Percentiles rank a stretch among this genome's conserved stretches.
Conservation (phyloP, 2,113 vertebrate species). For the Ciconia stormi region DNA sequence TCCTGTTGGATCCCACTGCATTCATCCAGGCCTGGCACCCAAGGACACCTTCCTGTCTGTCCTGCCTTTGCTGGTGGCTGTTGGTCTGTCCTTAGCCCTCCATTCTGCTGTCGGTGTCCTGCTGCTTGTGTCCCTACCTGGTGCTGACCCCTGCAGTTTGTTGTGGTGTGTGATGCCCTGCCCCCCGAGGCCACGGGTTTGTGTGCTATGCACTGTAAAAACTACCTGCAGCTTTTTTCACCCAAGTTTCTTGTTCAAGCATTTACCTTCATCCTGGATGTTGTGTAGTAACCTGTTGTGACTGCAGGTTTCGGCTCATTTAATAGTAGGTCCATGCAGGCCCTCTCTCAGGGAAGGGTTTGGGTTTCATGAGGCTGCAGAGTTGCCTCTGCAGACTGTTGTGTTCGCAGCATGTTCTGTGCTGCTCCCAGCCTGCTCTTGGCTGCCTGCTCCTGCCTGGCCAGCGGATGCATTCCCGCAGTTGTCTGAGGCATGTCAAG, state of each 20-base stretch:
- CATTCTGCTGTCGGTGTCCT: not conserved
- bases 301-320: not conserved
- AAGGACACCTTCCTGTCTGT: not conserved
- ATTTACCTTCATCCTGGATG: not conserved
- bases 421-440: not conserved
- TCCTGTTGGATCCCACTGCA: not conserved
- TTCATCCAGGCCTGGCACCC: not conserved
- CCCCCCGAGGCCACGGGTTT: accelerated
- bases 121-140: accelerated
- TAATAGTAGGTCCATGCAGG: not conserved
- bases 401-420: accelerated
- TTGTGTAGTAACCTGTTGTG: not conserved
- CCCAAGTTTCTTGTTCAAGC: accelerated
- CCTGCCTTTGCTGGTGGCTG: not conserved
- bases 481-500: not conserved
- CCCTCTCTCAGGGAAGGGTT: not conserved
- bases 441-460: not conserved
- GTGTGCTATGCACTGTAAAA: not conserved
- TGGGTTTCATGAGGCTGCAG: not conserved
- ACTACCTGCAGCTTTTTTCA: not conserved
- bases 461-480: not conserved
- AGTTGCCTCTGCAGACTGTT: not conserved
- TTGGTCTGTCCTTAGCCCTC: not conserved
- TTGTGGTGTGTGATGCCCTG: not conserved
- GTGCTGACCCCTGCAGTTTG: accelerated